These are phyloP conservation scores for Eilema griseolum DNA, from an alignment of 2,888 invertebrate species.

Conservation along the genomic window DNA sequence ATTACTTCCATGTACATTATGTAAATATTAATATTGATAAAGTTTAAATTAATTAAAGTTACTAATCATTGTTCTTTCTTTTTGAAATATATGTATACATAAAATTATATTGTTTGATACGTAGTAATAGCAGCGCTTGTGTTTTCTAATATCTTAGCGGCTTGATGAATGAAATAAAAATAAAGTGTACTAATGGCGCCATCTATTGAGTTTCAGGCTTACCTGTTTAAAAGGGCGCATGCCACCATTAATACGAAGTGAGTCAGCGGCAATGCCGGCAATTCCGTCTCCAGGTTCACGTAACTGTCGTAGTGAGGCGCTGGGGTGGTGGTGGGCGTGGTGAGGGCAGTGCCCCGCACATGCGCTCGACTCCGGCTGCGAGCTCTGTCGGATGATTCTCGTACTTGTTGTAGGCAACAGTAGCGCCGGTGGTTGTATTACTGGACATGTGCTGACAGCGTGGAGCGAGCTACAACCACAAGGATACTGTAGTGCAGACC, in stretches of 20 bases:
- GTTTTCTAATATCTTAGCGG: slow-evolving; percentile 15
- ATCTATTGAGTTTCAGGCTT: slow-evolving; percentile 75
- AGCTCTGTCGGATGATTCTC: slow-evolving; percentile 95
- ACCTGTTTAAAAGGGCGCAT: slow-evolving; percentile 99
- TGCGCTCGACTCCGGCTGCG: slow-evolving; percentile 92
- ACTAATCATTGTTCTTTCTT: neutral
- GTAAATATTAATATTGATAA: no score
- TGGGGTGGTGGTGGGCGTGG: slow-evolving; percentile 90
- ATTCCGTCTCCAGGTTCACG: slow-evolving; percentile 95
- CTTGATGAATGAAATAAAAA: slow-evolving; percentile 32
- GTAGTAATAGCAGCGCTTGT: slow-evolving; percentile 13
- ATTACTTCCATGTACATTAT: no score
- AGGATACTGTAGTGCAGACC: slow-evolving; percentile 90
- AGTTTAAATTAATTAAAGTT: slow-evolving; percentile 14
- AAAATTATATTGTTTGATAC: neutral
- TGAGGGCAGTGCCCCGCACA: slow-evolving; percentile 89
- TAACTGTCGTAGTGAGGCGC: slow-evolving; percentile 95
- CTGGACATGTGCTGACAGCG: slow-evolving; percentile 89
- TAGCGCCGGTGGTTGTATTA: slow-evolving; percentile 90
- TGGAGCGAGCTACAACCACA: slow-evolving; percentile 86
- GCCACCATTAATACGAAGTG: slow-evolving; percentile 97
- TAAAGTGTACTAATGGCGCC: slow-evolving; percentile 62
- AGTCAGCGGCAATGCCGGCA: slow-evolving; percentile 98
- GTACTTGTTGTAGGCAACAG: slow-evolving; percentile 91
- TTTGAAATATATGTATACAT: neutral